Base-by-base conservation (phyloP, 1,140 invertebrate species). In the Mercenaria mercenaria region DNA sequence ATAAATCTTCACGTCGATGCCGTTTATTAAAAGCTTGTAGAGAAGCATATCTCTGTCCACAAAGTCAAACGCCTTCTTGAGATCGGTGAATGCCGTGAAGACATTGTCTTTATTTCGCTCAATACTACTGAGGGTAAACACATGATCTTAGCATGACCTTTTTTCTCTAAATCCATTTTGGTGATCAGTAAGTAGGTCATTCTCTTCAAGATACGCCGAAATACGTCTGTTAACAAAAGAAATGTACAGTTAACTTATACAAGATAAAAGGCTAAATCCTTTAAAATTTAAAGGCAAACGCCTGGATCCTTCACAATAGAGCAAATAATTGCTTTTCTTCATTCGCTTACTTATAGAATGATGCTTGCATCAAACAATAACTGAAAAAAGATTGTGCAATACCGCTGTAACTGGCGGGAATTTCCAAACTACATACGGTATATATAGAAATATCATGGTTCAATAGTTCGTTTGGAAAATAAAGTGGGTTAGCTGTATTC, bases 281-380 rank as follows among this genome's bases (percentile, higher is more conserved):
- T n/a, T n/a, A n/a, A n/a, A 88, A 79, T 88, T 88, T 23, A 88
- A 13, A 4, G 85, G 74, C n/a, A 88, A 3, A 13, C 85, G 47
- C 59, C 41, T 39, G 39, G 77, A 39, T 77, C 74, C 34, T 88
- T 88, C 37, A 88, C n/a, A n/a, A 88, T 64, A 18, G 85, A 72
- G 41, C 52, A 77, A 39, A 88, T 88, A 43, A 88, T 79, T 11
- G 72, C 76, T 47, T 79, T 77, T 77, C 85, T 59, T 72, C 85
- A 88, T 26, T 77, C 61, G 11, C 67, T 50, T n/a, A n/a, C n/a
- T n/a, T n/a, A n/a, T 18, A 72, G 85, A 10, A 79, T 88, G 43
- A 79, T 61, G 13, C 50, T 50, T 20, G 72, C 79, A 37, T 88
- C 85, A 64, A 79, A 79, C 4, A 77, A 3, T 74, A 88, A 43